A percentile compares a stretch with the other conserved stretches of the same genome.
These are phyloP conservation scores for Leptopilina boulardi DNA, from an alignment of 1,140 invertebrate genomes.

Conservation along the genomic window DNA sequence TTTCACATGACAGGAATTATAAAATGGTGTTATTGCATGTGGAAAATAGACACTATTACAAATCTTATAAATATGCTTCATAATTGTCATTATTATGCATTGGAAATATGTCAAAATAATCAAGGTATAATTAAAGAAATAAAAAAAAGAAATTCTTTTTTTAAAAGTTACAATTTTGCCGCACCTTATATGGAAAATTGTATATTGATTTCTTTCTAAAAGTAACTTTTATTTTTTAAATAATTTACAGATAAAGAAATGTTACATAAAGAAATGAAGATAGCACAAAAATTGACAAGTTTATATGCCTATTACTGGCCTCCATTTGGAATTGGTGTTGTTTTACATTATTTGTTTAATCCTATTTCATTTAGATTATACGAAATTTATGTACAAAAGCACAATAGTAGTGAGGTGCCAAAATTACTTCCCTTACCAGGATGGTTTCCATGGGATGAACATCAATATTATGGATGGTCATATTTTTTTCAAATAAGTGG, in stretches of 20 bases:
- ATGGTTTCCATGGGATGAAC: conserved; percentile 49
- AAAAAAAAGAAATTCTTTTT: too few species aligned
- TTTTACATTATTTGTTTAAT: conserved; percentile 56
- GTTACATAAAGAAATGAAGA: conserved; percentile 32
- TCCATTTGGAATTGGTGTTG: conserved; percentile 42
- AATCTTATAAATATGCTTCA: conserved; percentile 46
- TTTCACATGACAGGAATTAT: conserved; percentile 47
- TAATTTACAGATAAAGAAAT: background rate
- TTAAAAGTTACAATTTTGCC: too few species aligned
- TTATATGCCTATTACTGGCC: conserved; percentile 43
- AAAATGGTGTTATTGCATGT: conserved; percentile 56
- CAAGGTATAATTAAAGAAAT: too few species aligned
- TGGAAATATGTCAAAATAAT: conserved; percentile 43
- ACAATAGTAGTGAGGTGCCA: background rate
- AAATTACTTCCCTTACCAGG: conserved; percentile 51
- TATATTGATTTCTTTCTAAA: too few species aligned
- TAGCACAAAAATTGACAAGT: background rate
- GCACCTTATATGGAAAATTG: too few species aligned
- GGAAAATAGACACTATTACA: conserved; percentile 36
- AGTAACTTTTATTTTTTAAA: too few species aligned
- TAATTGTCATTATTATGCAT: conserved; percentile 49
- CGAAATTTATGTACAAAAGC: conserved; percentile 34
- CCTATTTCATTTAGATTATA: conserved; percentile 43
- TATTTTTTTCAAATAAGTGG: conserved; percentile 51
- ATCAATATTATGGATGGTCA: conserved; percentile 44